Evolutionary conservation across 2,888 invertebrate species (phyloP), one percentile per base, ranked within the genome.

Genomic region (Drosophila barbarae): DNA sequence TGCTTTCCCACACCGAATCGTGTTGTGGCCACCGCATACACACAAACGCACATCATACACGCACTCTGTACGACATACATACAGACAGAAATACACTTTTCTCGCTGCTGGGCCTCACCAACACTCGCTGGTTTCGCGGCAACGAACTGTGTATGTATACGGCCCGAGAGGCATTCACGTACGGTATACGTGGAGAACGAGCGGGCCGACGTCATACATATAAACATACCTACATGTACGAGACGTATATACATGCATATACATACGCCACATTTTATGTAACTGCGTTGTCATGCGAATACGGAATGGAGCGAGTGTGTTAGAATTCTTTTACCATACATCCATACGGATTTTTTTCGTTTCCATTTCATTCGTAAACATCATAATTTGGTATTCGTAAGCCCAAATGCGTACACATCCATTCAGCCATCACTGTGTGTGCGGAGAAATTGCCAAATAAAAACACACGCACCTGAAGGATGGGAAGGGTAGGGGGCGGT

Each of bases 281-380:
- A 57, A 63, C 61, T 63, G 61, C 61, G 61, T 63, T 57, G 65
- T 69, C 58, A 68, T 55, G 67, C 71, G 67, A 70, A 69, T 66
- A 35, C 50, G 70, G 41, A 59, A 46, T 79, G 74, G 71, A 69
- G 79, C 83, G 84, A 81, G 72, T 86, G 81, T 84, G 73, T 84
- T 77, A 87, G 87, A 81, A 85, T 86, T 81, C 84, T 85, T 85
- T 76, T 82, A 83, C 83, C 74, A 85, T 83, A 80, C 79, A 80
- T 83, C 80, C 77, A 80, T 76, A 82, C 74, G 72, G 76, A 65
- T 76, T 76, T 84, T 81, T 71, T 86, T 78, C 86, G 86, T 84
- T 86, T 82, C 86, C 86, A 86, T 86, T 82, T 77, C 85, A 83
- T 85, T 83, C 85, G 81, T 82, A 82, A 82, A 82, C 81, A 82